A percentile compares a stretch with the other conserved stretches of the same genome.
Conservation (phyloP, 2,113 vertebrate species). For the Piaya cayana region DNA sequence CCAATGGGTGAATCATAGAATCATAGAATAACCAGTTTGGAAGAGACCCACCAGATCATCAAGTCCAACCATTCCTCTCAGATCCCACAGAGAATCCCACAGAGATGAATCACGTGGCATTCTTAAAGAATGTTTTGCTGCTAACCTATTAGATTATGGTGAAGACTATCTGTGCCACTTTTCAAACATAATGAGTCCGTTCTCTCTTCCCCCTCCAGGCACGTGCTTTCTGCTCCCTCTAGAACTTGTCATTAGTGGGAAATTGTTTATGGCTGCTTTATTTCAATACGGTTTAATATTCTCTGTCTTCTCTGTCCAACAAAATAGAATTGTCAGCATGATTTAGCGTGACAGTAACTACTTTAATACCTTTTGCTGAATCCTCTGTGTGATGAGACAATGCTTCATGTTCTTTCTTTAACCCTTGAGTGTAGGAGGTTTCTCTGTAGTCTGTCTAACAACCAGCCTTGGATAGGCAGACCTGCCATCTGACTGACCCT, state of each 20-base stretch:
- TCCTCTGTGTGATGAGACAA: not conserved
- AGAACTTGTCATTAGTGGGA: not conserved
- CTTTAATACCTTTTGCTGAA: not conserved
- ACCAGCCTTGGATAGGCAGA: not conserved
- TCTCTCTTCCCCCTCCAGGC: not conserved
- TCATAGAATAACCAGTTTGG: too few species aligned
- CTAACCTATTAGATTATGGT: not conserved
- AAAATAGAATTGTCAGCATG: not conserved
- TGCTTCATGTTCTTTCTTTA: not conserved
- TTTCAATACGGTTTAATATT: not conserved
- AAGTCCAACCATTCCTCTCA: too few species aligned
- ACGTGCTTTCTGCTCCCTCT: not conserved
- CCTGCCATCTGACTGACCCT: fast-evolving
- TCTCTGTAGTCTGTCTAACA: fast-evolving
- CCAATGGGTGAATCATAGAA: fast-evolving
- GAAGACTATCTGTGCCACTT: not conserved
- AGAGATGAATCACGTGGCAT: fast-evolving
- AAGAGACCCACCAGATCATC: too few species aligned
- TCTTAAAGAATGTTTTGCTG: not conserved
- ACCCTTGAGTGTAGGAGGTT: fast-evolving
- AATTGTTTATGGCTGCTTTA: not conserved
- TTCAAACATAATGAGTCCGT: not conserved
- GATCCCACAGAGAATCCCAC: too few species aligned
- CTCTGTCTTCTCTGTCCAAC: not conserved
- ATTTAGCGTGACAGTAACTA: not conserved